Evolutionary conservation across 2,797 vertebrate genomes (phyloP), one percentile per base, ranked within the genome.

Genomic region (Acestrorhynchus altus): DNA sequence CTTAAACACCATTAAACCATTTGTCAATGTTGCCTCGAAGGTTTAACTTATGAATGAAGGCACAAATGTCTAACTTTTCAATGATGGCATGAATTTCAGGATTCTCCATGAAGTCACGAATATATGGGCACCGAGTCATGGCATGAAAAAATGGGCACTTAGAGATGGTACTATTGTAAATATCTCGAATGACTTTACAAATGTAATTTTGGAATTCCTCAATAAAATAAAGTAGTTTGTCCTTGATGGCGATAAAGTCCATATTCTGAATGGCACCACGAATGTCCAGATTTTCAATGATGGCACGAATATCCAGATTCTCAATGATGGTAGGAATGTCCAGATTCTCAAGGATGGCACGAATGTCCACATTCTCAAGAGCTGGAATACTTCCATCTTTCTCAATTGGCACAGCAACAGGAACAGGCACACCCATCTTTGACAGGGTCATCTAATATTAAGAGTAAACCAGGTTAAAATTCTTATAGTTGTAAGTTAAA

Each of bases 381-480:
- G 3, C 13, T 24, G 67, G 60, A 69, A 78, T 31, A 12, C 54
- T 61, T 81, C 77, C 78, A 52, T 83, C 81, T 22, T 88, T 56
- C 84, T 84, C 81, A 13, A 91, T 2, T n/a, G 92, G 92, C 80
- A 93, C 44, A 68, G 39, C 66, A 66, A 90, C 0, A 1, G 91
- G 91, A 18, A 93, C 70, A 70, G 0, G 0, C 56, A 90, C 0
- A n/a, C 51, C 86, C 59, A 72, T 72, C 84, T 85, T 92, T 78
- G 88, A 91, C 39, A 91, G 1, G 20, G 86, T 91, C 42, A 77
- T 86, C 92, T 94, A 68, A 8, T 74, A 28, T 11, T 57, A 35
- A 71, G 68, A 22, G 0, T 18, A 61, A 42, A 74, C 20, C 24
- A 68, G 18, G 67, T 57, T 52, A 8, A 72, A 11, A 61, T 11